Percentiles rank a stretch among this genome's conserved stretches.
phyloP scores from a whole-genome alignment of 1,140 invertebrate species.

The Drosophila kikkawai region DNA sequence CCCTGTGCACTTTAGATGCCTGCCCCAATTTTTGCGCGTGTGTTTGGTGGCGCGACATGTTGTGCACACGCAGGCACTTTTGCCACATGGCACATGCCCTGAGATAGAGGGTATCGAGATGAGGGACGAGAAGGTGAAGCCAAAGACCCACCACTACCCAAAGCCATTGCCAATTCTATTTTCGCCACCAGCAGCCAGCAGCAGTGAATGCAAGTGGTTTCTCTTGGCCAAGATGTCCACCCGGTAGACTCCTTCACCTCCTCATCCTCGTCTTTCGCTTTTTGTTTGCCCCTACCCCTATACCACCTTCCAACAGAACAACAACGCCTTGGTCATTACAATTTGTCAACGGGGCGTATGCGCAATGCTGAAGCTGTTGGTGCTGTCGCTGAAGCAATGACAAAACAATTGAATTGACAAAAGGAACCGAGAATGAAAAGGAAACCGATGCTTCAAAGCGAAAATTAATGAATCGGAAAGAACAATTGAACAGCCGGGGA shows the following conservation, averaged over 20 bases:
- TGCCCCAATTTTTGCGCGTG: slow-evolving; percentile 26
- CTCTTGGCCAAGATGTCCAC: slow-evolving; percentile 40
- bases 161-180: slow-evolving; percentile 83
- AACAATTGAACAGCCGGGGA: slow-evolving; percentile 36
- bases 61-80: slow-evolving; percentile 69
- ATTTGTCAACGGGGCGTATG: slow-evolving; percentile 64
- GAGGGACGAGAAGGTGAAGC: slow-evolving; percentile 22
- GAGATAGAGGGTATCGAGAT: slow-evolving; percentile 10
- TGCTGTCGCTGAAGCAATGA: slow-evolving; percentile 15
- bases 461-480: slow-evolving; percentile 47
- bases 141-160: slow-evolving; percentile 35
- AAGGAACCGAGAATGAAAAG: slow-evolving; percentile 49
- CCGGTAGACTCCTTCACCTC: slow-evolving; percentile 11
- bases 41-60: slow-evolving; percentile 71
- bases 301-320: not conserved
- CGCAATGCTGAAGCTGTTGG: slow-evolving; percentile 44
- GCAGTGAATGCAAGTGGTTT: slow-evolving; percentile 72
- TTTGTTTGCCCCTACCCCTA: not conserved
- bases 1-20: slow-evolving; percentile 37
- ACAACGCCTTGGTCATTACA: slow-evolving; percentile 54
- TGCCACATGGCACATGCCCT: slow-evolving; percentile 27
- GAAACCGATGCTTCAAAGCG: slow-evolving; percentile 48
- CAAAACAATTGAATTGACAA: slow-evolving; percentile 49
- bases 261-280: not conserved
- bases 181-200: slow-evolving; percentile 42